phyloP scores from a whole-genome alignment of 2,113 vertebrate genomes.

The Atlantisia rogersi region DNA sequence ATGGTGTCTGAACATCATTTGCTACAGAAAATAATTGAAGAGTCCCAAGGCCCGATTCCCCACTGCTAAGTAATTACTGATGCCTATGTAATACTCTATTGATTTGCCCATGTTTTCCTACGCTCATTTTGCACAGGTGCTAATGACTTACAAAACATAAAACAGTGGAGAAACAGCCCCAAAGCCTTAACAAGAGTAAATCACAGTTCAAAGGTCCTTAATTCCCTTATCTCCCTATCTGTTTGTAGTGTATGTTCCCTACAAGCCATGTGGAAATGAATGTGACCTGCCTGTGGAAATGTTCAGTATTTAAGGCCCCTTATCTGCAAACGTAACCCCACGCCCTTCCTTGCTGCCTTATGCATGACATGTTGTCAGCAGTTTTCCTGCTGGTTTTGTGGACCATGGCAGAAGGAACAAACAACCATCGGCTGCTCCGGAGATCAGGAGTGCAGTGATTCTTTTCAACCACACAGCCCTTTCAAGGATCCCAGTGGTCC shows the following conservation, averaged over 20 bases:
- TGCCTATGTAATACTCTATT: conserved; percentile 30
- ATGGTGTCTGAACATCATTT: conserved; percentile 24
- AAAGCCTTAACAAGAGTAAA: conserved; percentile 10
- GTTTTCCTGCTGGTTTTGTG: not conserved
- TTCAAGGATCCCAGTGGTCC: not conserved
- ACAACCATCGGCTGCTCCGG: not conserved
- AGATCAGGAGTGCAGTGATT: not conserved
- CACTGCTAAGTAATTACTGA: conserved; percentile 35
- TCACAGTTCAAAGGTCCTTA: not conserved
- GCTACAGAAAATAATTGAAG: conserved; percentile 46
- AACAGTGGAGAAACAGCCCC: not conserved
- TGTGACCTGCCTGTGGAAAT: not conserved
- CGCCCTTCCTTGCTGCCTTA: not conserved
- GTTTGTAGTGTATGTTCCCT: fast-evolving
- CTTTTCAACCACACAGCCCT: not conserved
- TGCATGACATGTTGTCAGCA: not conserved
- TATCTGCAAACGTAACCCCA: not conserved
- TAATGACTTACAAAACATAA: conserved; percentile 23
- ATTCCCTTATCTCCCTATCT: not conserved
- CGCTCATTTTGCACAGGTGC: conserved; percentile 4
- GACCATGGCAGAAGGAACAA: not conserved
- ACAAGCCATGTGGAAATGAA: not conserved
- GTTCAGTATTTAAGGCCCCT: not conserved
- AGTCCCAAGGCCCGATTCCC: conserved; percentile 9
- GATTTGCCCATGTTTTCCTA: conserved; percentile 16